Conservation (phyloP, 2,113 vertebrate genomes). For the Microtus richardsoni region DNA sequence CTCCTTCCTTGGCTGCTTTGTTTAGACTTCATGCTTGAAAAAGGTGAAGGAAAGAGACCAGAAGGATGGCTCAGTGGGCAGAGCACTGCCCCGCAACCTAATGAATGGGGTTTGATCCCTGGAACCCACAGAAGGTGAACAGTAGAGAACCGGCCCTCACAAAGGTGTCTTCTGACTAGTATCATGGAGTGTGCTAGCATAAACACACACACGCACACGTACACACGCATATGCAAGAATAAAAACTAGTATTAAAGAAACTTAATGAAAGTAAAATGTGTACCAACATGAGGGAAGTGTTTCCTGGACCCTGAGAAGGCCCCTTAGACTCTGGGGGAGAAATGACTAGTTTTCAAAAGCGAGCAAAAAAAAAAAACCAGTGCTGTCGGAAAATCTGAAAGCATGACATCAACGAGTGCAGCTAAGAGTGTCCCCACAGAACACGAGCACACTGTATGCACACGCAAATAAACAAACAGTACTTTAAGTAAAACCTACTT, state of each 20-base stretch:
- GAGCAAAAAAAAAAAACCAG: not conserved
- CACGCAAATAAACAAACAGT: accelerated
- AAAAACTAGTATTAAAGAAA: not conserved
- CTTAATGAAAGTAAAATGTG: not conserved
- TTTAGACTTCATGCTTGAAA: not conserved
- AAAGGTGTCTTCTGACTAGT: not conserved
- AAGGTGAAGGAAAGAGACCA: not conserved
- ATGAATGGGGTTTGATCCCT: not conserved
- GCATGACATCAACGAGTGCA: not conserved
- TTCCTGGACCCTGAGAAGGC: not conserved
- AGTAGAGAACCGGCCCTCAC: not conserved
- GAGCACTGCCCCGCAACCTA: not conserved
- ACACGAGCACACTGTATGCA: not conserved
- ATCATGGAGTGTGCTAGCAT: not conserved
- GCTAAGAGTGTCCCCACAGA: not conserved
- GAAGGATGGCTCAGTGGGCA: not conserved
- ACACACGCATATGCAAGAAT: not conserved
- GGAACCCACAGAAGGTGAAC: not conserved
- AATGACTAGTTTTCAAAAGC: not conserved
- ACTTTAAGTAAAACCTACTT: not conserved
- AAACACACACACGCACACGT: not conserved
- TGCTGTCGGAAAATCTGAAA: not conserved
- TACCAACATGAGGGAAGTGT: not conserved
- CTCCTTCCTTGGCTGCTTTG: slow-evolving; percentile 6
- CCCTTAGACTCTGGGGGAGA: not conserved